phyloP scores from a whole-genome alignment of 2,888 invertebrate species.

The Diarsia dahlii region DNA sequence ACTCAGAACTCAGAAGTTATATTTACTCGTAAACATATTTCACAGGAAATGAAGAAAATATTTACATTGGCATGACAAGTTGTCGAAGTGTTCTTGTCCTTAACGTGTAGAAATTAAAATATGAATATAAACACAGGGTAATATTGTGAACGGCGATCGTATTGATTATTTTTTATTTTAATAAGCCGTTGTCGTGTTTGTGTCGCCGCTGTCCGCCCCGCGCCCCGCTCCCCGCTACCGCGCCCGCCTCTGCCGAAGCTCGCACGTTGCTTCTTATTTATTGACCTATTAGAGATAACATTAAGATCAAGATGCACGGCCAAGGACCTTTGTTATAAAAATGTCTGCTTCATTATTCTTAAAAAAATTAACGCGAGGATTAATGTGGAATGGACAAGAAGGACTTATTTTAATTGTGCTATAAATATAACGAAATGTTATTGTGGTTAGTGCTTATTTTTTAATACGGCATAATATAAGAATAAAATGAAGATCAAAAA shows the following conservation, averaged over 20 bases:
- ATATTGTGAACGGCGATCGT: constrained; percentile 83
- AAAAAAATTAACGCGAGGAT: constrained; percentile 83
- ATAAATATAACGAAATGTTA: constrained; percentile 53
- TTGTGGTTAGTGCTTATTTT: constrained; percentile 17
- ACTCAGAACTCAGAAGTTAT: constrained; percentile 33
- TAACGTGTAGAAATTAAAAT: constrained; percentile 77
- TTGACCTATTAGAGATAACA: constrained; percentile 91
- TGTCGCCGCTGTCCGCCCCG: constrained; percentile 73
- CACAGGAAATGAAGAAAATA: constrained; percentile 37
- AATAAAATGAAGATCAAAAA: constrained; percentile 23
- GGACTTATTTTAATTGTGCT: constrained; percentile 53
- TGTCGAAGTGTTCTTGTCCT: constrained; percentile 39
- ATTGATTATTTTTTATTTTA: constrained; percentile 87
- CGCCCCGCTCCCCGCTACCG: constrained; percentile 41
- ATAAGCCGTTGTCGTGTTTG: constrained; percentile 86
- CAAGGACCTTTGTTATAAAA: constrained; percentile 91
- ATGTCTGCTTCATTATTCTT: constrained; percentile 90
- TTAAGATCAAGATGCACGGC: constrained; percentile 91
- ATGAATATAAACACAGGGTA: constrained; percentile 82
- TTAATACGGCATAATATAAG: constrained; percentile 16
- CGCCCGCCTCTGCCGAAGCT: constrained; percentile 79
- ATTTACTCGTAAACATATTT: constrained; percentile 28
- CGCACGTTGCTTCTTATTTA: constrained; percentile 90
- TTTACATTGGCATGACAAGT: constrained; percentile 44
- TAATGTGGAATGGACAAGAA: constrained; percentile 77